Percentiles rank a stretch among this genome's conserved stretches.
Conservation (phyloP, 2,797 vertebrate species). For the Poecilia gillii region DNA sequence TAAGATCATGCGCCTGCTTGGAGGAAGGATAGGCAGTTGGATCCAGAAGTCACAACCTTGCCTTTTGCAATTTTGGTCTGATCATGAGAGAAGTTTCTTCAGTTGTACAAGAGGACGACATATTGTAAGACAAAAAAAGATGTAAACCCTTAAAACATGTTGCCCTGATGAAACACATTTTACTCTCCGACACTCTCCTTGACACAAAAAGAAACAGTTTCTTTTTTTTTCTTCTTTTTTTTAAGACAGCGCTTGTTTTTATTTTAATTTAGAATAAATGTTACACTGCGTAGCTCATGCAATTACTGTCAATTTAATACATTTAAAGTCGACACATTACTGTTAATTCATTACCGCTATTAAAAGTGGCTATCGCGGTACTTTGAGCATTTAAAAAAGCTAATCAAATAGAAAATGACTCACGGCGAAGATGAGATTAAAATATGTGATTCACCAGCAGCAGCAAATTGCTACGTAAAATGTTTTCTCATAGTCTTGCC, state of each 20-base stretch:
- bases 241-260: constrained; percentile 5
- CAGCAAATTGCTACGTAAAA: constrained; percentile 39
- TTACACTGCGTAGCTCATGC: constrained; percentile 60
- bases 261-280: constrained; percentile 3
- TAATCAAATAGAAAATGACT: constrained; percentile 82
- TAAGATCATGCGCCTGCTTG: constrained; percentile 71
- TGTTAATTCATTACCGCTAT: constrained; percentile 70
- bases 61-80: constrained; percentile 68
- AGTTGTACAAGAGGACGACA: constrained; percentile 53
- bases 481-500: constrained; percentile 20
- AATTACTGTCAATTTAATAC: background rate
- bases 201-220: constrained; percentile 17
- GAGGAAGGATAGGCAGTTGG: constrained; percentile 65
- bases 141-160: constrained; percentile 53
- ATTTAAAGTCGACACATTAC: constrained; percentile 64
- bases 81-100: constrained; percentile 55
- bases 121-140: constrained; percentile 50
- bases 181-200: constrained; percentile 33
- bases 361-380: constrained; percentile 83
- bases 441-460: constrained; percentile 35
- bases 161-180: constrained; percentile 41
- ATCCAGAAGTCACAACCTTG: constrained; percentile 73
- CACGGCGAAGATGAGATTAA: constrained; percentile 55
- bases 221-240: background rate
- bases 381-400: constrained; percentile 83